Base-by-base conservation (phyloP, 2,797 vertebrate species). In the Hyperoplus immaculatus region DNA sequence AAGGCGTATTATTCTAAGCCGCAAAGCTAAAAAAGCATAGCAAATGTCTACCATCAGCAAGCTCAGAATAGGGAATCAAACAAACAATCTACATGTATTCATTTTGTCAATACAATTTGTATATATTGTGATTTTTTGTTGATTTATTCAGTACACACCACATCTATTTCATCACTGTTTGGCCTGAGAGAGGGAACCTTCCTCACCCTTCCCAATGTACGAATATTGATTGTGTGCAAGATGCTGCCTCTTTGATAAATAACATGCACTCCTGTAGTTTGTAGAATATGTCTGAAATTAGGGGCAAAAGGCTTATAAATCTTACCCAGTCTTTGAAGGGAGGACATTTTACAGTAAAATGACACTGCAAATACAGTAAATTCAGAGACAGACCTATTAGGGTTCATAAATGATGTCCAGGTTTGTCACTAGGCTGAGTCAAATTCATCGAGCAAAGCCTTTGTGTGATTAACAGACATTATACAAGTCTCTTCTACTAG, bases 251-350 rank as follows among this genome's bases (percentile, higher is more conserved):
- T 67, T 68, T 62, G 61, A 66, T 72, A 50, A 60, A 73, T 66
- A 68, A 45, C 53, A 61, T 57, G 21, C 59, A 65, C 39, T 59
- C 46, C 36, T 16, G 45, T 57, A 49, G 55, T 16, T 21, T 56
- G n/a, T 39, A 65, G 15, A 76, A 78, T 38, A 58, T 14, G 21
- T 60, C 53, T 53, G 29, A 66, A 64, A 81, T 59, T 9, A 49
- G 41, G 10, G 2, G 7, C 64, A 72, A 63, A 75, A 41, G 54
- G 18, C 21, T 36, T n/a, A 69, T 81, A 69, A 46, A 71, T 82
- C 43, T 60, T 18, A 4, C 12, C 6, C 45, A 49, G 7, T 65
- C 21, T 53, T 59, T 65, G 4, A 53, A 16, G 8, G 58, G n/a
- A 65, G 18, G 2, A 13, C 7, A 6, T 69, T 68, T 64, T 16